phyloP scores from a whole-genome alignment of 2,797 vertebrate genomes.

The Nasua narica region DNA sequence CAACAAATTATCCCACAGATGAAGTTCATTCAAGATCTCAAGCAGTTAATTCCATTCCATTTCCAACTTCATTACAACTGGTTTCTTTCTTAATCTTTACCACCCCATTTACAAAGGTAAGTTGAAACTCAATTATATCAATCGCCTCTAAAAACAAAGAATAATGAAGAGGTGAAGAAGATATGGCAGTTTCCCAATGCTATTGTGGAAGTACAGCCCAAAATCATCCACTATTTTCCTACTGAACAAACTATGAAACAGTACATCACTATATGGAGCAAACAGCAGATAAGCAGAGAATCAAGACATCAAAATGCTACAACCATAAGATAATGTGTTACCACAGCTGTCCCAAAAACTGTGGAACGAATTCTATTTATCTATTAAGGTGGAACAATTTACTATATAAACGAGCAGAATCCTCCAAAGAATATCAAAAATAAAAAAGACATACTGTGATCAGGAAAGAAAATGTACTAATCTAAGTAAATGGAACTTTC shows the following conservation, averaged over 20 bases:
- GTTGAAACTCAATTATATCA: background rate
- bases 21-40: background rate
- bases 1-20: background rate
- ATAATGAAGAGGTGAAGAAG: background rate
- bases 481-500: background rate
- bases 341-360: background rate
- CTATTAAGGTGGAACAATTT: background rate
- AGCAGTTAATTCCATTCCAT: constrained; percentile 2
- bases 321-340: background rate
- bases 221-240: background rate
- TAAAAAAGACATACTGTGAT: constrained; percentile 13
- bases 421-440: background rate
- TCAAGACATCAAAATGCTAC: background rate
- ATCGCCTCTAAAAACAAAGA: constrained; percentile 2
- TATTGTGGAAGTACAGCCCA: background rate
- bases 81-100: background rate
- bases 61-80: background rate
- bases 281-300: background rate
- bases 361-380: background rate
- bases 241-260: background rate
- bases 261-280: background rate
- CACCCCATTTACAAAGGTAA: background rate
- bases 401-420: background rate
- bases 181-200: background rate
- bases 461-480: background rate